Evolutionary conservation across 2,797 vertebrate species (phyloP).

Genomic region (Oophaga sylvatica): DNA sequence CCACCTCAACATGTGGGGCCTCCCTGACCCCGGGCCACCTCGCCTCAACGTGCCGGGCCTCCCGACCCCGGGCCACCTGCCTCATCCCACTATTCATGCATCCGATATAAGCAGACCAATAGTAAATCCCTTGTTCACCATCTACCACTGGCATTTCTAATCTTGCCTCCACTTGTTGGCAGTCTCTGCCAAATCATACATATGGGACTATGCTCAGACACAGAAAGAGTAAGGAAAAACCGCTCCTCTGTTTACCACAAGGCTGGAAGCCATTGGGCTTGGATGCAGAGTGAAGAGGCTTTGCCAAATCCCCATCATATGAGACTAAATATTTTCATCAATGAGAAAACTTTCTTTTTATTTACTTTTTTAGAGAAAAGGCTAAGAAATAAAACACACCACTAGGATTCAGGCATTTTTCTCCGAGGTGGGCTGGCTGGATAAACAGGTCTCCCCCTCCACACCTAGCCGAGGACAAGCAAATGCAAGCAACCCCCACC

Average conservation of each 20-base stretch:
- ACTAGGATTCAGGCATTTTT: neutral
- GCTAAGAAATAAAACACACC: neutral
- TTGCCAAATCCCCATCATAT: neutral
- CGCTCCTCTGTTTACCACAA: no score
- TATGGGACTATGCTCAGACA: neutral
- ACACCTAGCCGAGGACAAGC: neutral
- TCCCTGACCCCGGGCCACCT: no score
- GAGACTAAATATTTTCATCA: neutral
- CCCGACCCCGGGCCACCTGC: no score
- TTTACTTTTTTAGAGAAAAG: neutral
- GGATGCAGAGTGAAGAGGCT: neutral
- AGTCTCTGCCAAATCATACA: neutral
- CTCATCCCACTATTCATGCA: no score
- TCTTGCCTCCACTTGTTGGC: neutral
- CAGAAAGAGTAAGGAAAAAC: no score
- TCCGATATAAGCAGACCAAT: no score
- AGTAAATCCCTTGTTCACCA: no score
- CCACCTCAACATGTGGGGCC: no score
- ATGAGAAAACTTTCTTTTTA: neutral
- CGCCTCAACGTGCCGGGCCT: no score
- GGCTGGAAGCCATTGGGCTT: neutral
- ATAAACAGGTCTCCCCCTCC: constrained; percentile 35
- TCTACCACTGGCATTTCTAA: neutral
- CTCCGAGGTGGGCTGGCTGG: neutral
- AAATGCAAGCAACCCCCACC: neutral